A percentile compares a stretch with the other conserved stretches of the same genome.
Conservation (phyloP, 2,797 vertebrate genomes). For the Eleutherodactylus coqui region DNA sequence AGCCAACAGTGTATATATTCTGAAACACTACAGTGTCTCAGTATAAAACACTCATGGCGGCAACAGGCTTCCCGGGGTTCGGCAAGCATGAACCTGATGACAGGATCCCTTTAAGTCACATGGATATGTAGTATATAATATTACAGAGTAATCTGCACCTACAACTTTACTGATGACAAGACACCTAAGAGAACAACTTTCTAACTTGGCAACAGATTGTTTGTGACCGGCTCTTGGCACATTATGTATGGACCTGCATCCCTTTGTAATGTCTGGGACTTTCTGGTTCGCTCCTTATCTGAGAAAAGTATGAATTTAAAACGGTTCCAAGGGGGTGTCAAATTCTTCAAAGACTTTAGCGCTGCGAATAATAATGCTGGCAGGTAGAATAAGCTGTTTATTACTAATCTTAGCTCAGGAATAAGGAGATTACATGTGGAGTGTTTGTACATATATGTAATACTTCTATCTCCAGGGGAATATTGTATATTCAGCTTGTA, state of each 20-base stretch:
- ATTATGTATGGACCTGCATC: not conserved
- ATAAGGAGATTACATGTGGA: conserved; percentile 48
- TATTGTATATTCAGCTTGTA: not conserved
- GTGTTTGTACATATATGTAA: not conserved
- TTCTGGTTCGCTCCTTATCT: not conserved
- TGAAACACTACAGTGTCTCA: too few species aligned
- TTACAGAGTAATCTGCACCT: too few species aligned
- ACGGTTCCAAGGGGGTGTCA: not conserved
- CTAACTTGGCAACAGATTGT: too few species aligned
- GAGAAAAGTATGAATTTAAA: not conserved
- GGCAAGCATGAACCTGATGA: too few species aligned
- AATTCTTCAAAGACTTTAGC: not conserved
- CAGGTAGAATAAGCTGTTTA: conserved; percentile 38
- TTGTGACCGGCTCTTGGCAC: not conserved
- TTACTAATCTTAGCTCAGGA: conserved; percentile 27
- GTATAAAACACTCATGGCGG: too few species aligned
- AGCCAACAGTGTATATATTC: too few species aligned
- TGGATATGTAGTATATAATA: too few species aligned
- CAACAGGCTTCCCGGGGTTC: too few species aligned
- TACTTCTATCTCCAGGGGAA: not conserved
- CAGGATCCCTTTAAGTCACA: too few species aligned
- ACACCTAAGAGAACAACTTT: too few species aligned
- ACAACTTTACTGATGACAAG: too few species aligned
- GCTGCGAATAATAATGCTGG: conserved; percentile 14
- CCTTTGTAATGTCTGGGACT: not conserved